These are phyloP conservation scores for Apamea epomidion DNA, from an alignment of 2,888 invertebrate genomes.

Conservation along the genomic window DNA sequence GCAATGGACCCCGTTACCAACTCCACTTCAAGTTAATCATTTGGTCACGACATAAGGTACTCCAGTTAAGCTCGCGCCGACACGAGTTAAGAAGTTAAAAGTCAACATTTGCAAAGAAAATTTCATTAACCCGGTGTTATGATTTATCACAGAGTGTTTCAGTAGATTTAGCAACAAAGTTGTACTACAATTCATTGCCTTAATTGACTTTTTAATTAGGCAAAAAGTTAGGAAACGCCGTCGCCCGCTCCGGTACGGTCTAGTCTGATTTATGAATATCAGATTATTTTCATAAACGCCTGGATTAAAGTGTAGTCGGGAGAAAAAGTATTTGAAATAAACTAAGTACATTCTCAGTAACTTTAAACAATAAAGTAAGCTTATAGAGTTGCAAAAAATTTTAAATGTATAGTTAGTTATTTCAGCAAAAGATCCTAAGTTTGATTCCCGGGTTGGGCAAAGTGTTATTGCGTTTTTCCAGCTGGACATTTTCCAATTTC, in stretches of 20 bases:
- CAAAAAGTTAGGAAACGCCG: slow-evolving; percentile 72
- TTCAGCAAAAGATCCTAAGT: not conserved
- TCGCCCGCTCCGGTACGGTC: slow-evolving; percentile 62
- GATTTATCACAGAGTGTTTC: slow-evolving; percentile 64
- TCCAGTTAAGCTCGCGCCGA: slow-evolving; percentile 5
- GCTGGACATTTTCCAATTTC: too few relatives aligned
- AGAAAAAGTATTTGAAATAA: slow-evolving; percentile 11
- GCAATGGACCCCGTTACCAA: not conserved
- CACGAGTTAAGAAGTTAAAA: slow-evolving; percentile 21
- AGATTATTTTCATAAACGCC: slow-evolving; percentile 45
- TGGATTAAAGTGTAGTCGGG: slow-evolving; percentile 2
- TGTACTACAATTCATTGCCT: slow-evolving; percentile 67
- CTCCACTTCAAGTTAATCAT: not conserved
- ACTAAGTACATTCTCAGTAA: not conserved
- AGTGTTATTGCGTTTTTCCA: not conserved
- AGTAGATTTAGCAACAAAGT: slow-evolving; percentile 68
- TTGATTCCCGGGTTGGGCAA: not conserved
- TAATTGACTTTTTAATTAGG: slow-evolving; percentile 82
- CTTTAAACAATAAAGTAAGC: not conserved
- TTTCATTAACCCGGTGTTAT: slow-evolving; percentile 62
- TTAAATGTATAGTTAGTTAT: not conserved
- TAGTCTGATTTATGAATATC: slow-evolving; percentile 69
- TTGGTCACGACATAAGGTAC: not conserved
- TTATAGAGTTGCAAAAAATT: not conserved
- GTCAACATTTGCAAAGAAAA: slow-evolving; percentile 46